phyloP scores from a whole-genome alignment of 37 sponge, comb jelly and placozoan genomes.

The Ianthella basta region DNA sequence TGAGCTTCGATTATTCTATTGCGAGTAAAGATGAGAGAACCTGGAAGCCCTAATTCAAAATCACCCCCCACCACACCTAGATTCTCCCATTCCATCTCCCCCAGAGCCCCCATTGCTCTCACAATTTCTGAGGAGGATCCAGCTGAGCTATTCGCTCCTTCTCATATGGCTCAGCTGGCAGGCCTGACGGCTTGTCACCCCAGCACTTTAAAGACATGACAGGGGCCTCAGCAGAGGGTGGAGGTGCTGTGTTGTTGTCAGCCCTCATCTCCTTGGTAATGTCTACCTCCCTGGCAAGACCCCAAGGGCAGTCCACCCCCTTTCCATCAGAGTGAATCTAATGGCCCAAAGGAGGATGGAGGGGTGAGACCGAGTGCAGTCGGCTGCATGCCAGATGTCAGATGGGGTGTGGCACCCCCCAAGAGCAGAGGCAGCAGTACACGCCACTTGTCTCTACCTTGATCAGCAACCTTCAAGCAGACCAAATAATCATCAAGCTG shows the following conservation, averaged over 20 bases:
- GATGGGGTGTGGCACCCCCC: not conserved
- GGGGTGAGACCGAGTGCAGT: not conserved
- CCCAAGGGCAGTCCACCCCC: not conserved
- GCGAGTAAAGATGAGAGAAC: not conserved
- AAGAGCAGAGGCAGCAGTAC: not conserved
- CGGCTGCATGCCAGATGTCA: not conserved
- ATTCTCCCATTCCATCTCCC: not conserved
- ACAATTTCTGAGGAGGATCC: not conserved
- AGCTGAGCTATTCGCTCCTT: not conserved
- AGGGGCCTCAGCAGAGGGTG: not conserved
- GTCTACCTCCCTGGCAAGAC: not conserved
- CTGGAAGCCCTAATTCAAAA: no score
- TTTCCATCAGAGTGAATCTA: not conserved
- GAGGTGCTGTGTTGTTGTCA: conserved; percentile 6
- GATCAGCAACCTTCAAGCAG: not conserved
- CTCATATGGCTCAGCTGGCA: not conserved
- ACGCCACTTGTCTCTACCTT: not conserved
- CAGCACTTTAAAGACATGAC: not conserved
- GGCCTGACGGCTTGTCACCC: not conserved
- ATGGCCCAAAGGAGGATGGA: not conserved
- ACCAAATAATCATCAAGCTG: not conserved
- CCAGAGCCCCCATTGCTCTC: not conserved
- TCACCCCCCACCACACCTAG: not conserved
- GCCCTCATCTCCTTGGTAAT: not conserved
- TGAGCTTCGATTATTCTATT: not conserved